Conservation (phyloP, 2,797 vertebrate species). For the Echiichthys vipera region DNA sequence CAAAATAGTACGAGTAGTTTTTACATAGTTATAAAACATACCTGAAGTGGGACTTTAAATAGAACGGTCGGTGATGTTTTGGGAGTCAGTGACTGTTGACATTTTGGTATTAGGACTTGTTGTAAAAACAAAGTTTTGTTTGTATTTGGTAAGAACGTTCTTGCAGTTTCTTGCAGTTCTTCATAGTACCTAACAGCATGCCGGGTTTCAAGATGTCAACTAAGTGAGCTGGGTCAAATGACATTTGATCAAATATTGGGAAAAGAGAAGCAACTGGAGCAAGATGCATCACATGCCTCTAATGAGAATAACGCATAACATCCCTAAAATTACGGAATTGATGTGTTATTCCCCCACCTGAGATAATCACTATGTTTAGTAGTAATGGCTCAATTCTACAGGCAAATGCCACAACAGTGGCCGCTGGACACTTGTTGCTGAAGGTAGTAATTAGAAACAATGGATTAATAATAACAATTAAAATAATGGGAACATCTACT, state of each 20-base stretch:
- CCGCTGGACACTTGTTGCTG: slow-evolving; percentile 49
- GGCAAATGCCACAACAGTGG: slow-evolving; percentile 31
- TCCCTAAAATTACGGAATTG: not conserved
- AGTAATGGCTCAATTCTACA: slow-evolving; percentile 40
- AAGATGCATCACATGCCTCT: not conserved
- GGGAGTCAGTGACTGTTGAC: too few relatives aligned
- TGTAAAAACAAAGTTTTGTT: not conserved
- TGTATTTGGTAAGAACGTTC: not conserved
- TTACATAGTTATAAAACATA: too few relatives aligned
- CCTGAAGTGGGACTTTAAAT: too few relatives aligned
- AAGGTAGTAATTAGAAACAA: slow-evolving; percentile 36
- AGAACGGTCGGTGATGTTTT: too few relatives aligned
- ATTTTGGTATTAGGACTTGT: too few relatives aligned
- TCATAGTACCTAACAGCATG: not conserved
- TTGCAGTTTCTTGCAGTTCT: not conserved
- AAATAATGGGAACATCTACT: slow-evolving; percentile 14
- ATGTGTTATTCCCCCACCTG: slow-evolving; percentile 16
- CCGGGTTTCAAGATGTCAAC: not conserved
- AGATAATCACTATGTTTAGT: slow-evolving; percentile 46
- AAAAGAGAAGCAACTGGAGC: not conserved
- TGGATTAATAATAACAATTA: slow-evolving; percentile 56
- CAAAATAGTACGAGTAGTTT: too few relatives aligned
- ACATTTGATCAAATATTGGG: not conserved
- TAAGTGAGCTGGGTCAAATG: not conserved
- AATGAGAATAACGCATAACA: not conserved